Conservation (phyloP, 2,797 vertebrate species). For the Trachops cirrhosus region DNA sequence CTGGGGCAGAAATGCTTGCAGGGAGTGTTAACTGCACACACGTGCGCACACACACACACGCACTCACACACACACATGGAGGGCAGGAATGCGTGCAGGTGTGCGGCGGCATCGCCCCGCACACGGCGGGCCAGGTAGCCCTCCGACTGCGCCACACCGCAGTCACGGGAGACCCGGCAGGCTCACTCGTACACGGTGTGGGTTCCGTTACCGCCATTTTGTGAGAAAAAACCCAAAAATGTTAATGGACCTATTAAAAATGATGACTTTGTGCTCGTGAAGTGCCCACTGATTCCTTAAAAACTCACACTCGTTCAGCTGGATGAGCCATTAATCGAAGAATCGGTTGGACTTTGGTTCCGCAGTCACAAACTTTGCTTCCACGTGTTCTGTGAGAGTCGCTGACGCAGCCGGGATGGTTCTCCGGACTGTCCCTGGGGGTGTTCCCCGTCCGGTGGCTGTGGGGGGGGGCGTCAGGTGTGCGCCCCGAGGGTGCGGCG, state of each 20-base stretch:
- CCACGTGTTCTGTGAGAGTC: slow-evolving; percentile 17
- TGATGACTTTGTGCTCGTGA: slow-evolving; percentile 55
- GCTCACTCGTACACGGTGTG: slow-evolving; percentile 48
- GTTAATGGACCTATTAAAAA: slow-evolving; percentile 61
- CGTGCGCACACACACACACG: too few species aligned
- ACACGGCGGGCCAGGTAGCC: background rate
- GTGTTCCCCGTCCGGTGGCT: too few species aligned
- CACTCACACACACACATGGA: too few species aligned
- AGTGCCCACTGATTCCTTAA: slow-evolving; percentile 58
- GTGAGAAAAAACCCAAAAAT: background rate
- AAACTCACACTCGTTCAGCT: slow-evolving; percentile 36
- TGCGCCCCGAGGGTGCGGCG: too few species aligned
- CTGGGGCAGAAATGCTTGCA: background rate
- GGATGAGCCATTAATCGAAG: slow-evolving; percentile 56
- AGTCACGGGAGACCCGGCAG: slow-evolving; percentile 46
- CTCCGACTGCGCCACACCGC: background rate
- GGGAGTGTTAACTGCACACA: background rate
- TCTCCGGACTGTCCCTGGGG: background rate
- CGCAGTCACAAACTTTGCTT: slow-evolving; percentile 52
- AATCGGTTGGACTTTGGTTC: slow-evolving; percentile 61
- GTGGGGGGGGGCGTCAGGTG: too few species aligned
- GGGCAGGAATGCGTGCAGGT: background rate
- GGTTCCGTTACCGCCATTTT: slow-evolving; percentile 48
- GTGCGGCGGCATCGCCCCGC: too few species aligned
- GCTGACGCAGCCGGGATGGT: background rate